phyloP scores from a whole-genome alignment of 2,113 vertebrate species.

The Glaucidium brasilianum region DNA sequence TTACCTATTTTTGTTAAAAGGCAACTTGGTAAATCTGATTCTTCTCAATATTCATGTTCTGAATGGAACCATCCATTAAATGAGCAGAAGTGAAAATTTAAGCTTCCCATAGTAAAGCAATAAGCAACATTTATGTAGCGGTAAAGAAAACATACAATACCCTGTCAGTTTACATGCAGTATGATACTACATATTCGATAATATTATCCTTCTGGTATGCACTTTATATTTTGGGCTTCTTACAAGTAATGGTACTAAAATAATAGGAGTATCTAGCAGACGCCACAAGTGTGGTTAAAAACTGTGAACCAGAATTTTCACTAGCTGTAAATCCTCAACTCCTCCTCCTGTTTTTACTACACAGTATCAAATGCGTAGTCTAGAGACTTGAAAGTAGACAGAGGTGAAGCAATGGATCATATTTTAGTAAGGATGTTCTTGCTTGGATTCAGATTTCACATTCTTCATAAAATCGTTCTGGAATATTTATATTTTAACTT shows the following conservation, averaged over 20 bases:
- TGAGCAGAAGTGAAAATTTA: not conserved
- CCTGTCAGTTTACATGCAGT: not conserved
- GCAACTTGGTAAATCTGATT: not conserved
- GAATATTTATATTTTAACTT: not conserved
- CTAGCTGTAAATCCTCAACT: not conserved
- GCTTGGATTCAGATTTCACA: slow-evolving; percentile 47
- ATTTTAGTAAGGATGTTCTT: slow-evolving; percentile 5
- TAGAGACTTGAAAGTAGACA: slow-evolving; percentile 7
- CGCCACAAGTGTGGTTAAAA: not conserved
- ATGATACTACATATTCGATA: not conserved
- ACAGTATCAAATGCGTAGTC: slow-evolving; percentile 22
- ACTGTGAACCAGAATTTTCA: not conserved
- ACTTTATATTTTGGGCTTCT: not conserved
- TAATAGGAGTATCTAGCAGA: not conserved
- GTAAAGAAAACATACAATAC: not conserved
- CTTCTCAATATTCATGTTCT: not conserved
- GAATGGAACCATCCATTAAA: not conserved
- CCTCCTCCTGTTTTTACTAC: not conserved
- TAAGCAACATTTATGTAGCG: not conserved
- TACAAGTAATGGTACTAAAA: not conserved
- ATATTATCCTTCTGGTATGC: not conserved
- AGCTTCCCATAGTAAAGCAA: not conserved
- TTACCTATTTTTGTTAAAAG: not conserved
- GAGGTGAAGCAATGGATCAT: not conserved
- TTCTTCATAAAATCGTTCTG: slow-evolving; percentile 54